Evolutionary conservation across 2,888 invertebrate species (phyloP).

Genomic region (Teleiodes luculella): DNA sequence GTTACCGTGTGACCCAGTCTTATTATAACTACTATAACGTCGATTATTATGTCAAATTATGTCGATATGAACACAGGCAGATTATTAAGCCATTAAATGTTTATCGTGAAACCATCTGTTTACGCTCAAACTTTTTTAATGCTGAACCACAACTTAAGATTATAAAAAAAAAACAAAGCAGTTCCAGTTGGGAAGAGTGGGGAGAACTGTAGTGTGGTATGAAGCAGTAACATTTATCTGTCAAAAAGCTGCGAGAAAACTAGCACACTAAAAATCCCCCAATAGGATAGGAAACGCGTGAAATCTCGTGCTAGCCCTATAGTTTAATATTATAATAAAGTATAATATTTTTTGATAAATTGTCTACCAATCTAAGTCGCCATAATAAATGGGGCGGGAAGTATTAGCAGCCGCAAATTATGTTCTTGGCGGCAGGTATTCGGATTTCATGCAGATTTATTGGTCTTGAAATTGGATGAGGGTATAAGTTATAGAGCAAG

Average conservation of each 20-base stretch:
- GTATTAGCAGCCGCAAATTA: constrained; percentile 27
- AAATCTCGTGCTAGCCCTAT: no score
- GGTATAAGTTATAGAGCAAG: constrained; percentile 13
- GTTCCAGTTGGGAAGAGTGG: background rate
- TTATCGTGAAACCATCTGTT: constrained; percentile 10
- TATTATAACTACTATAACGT: background rate
- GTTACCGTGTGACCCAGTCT: constrained; percentile 5
- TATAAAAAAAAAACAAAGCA: background rate
- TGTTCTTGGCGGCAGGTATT: constrained; percentile 35
- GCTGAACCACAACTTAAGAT: background rate
- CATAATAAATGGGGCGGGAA: constrained; percentile 16
- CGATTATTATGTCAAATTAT: constrained; percentile 15
- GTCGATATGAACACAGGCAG: constrained; percentile 5
- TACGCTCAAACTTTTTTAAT: background rate
- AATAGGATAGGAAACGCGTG: no score
- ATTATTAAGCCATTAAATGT: constrained; percentile 18
- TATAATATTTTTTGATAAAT: constrained; percentile 14
- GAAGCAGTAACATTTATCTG: no score
- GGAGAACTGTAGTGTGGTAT: no score
- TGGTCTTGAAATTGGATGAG: constrained; percentile 36
- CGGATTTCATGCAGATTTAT: constrained; percentile 42
- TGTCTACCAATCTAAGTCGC: background rate
- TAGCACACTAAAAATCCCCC: no score
- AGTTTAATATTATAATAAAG: no score
- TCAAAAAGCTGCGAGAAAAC: no score